Evolutionary conservation across 2,113 vertebrate species (phyloP).

Genomic region (Tragelaphus strepsiceros): DNA sequence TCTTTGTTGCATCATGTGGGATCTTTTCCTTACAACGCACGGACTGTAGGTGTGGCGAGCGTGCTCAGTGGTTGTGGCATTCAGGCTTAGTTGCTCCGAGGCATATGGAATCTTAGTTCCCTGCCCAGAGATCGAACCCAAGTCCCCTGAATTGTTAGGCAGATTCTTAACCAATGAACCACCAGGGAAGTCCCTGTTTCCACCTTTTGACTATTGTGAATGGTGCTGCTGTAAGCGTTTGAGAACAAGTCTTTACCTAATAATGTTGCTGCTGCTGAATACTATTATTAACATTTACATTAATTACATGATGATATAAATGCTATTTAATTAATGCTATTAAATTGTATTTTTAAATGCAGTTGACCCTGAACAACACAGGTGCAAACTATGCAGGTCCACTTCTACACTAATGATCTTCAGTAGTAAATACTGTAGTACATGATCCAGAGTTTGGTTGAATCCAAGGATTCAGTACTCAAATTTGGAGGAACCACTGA

Average conservation of each 20-base stretch:
- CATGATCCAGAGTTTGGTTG: background rate
- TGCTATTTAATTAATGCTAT: background rate
- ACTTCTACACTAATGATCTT: background rate
- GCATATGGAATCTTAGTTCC: background rate
- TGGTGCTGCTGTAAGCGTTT: rapidly evolving
- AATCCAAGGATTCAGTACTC: background rate
- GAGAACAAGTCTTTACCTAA: background rate
- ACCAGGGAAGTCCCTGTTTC: background rate
- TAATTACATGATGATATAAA: background rate
- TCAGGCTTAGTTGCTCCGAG: background rate
- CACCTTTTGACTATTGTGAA: rapidly evolving
- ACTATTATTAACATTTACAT: background rate
- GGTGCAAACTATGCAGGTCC: background rate
- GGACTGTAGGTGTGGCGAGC: background rate
- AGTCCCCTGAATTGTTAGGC: background rate
- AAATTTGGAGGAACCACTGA: background rate
- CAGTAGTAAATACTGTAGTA: background rate
- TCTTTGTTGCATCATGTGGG: background rate
- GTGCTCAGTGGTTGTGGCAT: background rate
- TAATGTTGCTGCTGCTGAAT: rapidly evolving
- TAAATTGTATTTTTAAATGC: background rate
- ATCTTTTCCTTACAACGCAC: background rate
- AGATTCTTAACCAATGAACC: background rate
- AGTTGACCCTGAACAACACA: background rate
- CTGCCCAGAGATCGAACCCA: background rate